Evolutionary conservation across 2,113 vertebrate species (phyloP), one percentile per base, ranked within the genome.

Genomic region (Canis aureus): DNA sequence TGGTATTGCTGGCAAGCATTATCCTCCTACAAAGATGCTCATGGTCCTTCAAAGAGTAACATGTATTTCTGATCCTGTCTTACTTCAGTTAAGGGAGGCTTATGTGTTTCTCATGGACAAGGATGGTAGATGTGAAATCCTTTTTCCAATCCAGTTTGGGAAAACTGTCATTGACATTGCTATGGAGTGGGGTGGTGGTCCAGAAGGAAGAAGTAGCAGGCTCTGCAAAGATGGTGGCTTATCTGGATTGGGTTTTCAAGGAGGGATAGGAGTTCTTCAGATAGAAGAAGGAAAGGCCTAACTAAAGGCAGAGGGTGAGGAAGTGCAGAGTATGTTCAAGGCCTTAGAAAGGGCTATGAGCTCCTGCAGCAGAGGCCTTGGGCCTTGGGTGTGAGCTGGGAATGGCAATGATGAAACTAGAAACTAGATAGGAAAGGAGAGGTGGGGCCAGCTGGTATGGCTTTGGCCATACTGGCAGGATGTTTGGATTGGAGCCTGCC

Each of bases 161-260:
- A 82, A 92, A 78, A n/a, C 35, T 86, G 35, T 53, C 67, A 2
- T 16, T 73, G 55, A 76, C 12, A 32, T 38, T 11, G 29, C 22
- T n/a, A 38, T 10, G 69, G 32, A 60, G 69, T 51, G 9, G 49
- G 51, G 29, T n/a, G 64, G 60, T 16, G 35, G 23, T 23, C 67
- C n/a, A 76, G 74, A 71, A 86, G 81, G 20, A n/a, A 38, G 55
- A 51, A 73, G 59, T 59, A 78, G 80, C 59, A 17, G 64, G 59
- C 81, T 25, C 89, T 81, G 8, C 20, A 17, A 83, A 90, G 85
- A 91, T n/a, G 53, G 57, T 6, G n/a, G 16, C 67, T 6, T 35
- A 22, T 78, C 76, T 89, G 51, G 85, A 43, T 25, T 35, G 76
- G 74, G 66, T 38, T 91, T 91, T 90, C 27, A 84, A 93, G 78